Conservation (phyloP, 1,140 invertebrate genomes). For the Sitobion miscanthi region DNA sequence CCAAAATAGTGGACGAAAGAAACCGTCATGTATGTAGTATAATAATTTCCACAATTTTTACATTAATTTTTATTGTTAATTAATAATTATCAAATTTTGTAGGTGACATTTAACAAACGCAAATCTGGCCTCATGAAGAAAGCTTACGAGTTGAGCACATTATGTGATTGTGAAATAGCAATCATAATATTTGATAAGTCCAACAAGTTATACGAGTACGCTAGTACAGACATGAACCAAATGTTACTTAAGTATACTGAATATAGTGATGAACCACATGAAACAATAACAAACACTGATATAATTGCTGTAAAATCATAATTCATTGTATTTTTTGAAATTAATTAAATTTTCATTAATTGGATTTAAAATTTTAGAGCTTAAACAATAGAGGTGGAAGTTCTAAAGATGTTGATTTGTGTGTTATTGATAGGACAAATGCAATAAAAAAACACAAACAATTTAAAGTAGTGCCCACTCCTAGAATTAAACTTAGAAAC, state of each 20-base stretch:
- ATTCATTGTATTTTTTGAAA: neutral
- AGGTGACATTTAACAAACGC: constrained; percentile 99
- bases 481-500: constrained; percentile 92
- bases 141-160: constrained; percentile 97
- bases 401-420: constrained; percentile 61
- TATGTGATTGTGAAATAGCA: constrained; percentile 99
- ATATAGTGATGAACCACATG: constrained; percentile 97
- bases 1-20: constrained; percentile 97
- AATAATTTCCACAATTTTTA: neutral
- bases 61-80: neutral
- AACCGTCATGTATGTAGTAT: constrained; percentile 87
- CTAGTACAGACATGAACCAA: constrained; percentile 99
- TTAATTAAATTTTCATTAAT: neutral
- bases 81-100: constrained; percentile 59
- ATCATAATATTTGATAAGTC: constrained; percentile 99
- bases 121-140: constrained; percentile 99
- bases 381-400: constrained; percentile 86
- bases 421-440: neutral
- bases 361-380: constrained; percentile 72
- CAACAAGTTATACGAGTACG: constrained; percentile 99
- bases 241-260: constrained; percentile 99
- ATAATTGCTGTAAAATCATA: constrained; percentile 92
- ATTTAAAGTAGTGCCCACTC: constrained; percentile 79
- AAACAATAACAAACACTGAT: constrained; percentile 99
- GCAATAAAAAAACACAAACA: neutral